Evolutionary conservation across 30 jellyfish, hydroid and myxozoan species (phyloP).

Genomic region (Rhopilema esculentum): DNA sequence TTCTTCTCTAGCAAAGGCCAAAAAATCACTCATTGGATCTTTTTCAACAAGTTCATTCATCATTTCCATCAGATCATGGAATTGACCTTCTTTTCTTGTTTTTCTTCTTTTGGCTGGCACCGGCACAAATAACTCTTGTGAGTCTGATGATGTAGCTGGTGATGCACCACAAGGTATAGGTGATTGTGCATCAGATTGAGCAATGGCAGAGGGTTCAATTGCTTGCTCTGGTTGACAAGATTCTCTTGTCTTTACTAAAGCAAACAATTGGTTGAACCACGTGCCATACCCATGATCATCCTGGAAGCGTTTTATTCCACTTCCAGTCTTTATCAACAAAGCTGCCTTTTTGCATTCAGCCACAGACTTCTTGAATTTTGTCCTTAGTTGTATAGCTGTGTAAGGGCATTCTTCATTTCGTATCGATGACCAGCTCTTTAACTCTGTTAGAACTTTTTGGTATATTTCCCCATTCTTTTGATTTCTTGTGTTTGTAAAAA

Average conservation of each 20-base stretch:
- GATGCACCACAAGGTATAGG: background rate
- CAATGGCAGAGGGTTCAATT: conserved; percentile 33
- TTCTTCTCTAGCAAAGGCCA: conserved; percentile 44
- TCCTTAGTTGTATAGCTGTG: conserved; percentile 11
- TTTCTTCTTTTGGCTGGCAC: conserved; percentile 47
- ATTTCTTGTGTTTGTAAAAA: conserved; percentile 27
- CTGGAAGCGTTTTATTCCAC: conserved; percentile 59
- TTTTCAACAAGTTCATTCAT: conserved; percentile 36
- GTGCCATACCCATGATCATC: conserved; percentile 57
- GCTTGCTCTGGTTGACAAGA: conserved; percentile 49
- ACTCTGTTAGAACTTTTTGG: conserved; percentile 10
- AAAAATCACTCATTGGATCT: conserved; percentile 53
- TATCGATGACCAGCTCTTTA: background rate
- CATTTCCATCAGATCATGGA: conserved; percentile 45
- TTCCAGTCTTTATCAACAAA: conserved; percentile 39
- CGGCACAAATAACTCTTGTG: conserved; percentile 34
- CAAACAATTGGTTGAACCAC: conserved; percentile 73
- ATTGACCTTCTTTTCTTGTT: conserved; percentile 42
- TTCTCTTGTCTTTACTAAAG: conserved; percentile 60
- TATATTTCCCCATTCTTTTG: conserved; percentile 23
- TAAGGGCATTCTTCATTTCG: conserved; percentile 15
- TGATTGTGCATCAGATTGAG: conserved; percentile 27
- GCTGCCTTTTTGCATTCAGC: conserved; percentile 54
- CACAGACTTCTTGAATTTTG: conserved; percentile 28
- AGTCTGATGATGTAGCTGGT: conserved; percentile 40